These are phyloP conservation scores for Pseudococcus jackbeardsleyi DNA, from an alignment of 2,888 invertebrate species.

Conservation along the genomic window DNA sequence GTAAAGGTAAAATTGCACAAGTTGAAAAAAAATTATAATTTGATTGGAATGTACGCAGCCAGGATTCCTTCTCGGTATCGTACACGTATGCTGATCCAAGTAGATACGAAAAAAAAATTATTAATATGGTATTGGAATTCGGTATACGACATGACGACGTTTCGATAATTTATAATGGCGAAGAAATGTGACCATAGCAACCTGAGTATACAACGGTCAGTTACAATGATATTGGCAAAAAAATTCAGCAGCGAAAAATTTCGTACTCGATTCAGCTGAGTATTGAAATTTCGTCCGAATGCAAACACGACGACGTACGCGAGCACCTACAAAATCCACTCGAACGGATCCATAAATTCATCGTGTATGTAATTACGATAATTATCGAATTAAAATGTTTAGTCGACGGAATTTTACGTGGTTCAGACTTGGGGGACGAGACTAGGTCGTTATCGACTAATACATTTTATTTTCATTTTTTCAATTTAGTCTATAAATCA, in stretches of 20 bases:
- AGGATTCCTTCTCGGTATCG: not conserved
- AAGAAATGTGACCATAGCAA: not conserved
- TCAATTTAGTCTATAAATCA: not conserved
- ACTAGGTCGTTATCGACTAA: not conserved
- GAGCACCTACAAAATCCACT: not conserved
- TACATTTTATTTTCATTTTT: not conserved
- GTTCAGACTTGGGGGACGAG: not conserved
- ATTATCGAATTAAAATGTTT: conserved; percentile 26
- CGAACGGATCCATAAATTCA: not conserved
- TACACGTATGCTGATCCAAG: not conserved
- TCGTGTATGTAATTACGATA: conserved; percentile 8
- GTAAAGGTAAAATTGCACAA: not conserved
- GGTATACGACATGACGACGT: not conserved
- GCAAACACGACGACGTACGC: not conserved
- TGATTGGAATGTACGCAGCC: not conserved
- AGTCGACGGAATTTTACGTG: conserved; percentile 30
- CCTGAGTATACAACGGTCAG: not conserved
- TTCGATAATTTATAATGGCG: not conserved
- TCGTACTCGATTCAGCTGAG: conserved; percentile 28
- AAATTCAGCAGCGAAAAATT: not conserved
- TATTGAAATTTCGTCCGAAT: not conserved
- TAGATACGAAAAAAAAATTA: not conserved
- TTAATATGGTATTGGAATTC: not conserved
- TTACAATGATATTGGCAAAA: conserved; percentile 14
- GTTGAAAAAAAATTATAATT: not conserved